Percentiles rank a stretch among this genome's conserved stretches.
phyloP scores from a whole-genome alignment of 2,113 vertebrate species.

The Hydrolagus affinis region DNA sequence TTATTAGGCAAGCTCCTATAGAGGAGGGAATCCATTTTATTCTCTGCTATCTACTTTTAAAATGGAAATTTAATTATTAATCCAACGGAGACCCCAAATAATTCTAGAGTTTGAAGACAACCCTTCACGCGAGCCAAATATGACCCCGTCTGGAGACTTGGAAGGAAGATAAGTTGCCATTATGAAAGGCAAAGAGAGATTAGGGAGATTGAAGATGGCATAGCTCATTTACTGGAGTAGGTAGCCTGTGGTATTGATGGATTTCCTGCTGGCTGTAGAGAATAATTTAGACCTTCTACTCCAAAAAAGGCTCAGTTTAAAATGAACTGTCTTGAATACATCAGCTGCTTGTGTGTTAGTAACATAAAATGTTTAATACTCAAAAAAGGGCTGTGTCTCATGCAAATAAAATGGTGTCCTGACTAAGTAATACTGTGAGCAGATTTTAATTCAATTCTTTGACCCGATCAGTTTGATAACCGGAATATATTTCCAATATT shows the following conservation, averaged over 20 bases:
- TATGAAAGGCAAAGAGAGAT: not conserved
- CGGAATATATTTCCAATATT: not conserved
- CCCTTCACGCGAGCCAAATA: not conserved
- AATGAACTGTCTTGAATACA: not conserved
- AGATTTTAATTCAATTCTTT: not conserved
- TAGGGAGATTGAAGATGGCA: not conserved
- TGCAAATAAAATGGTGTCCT: not conserved
- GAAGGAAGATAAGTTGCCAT: not conserved
- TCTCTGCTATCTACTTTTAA: too few relatives aligned
- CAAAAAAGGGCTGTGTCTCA: not conserved
- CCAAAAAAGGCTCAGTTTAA: not conserved
- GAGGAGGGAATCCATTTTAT: too few relatives aligned
- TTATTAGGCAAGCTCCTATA: too few relatives aligned
- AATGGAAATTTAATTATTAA: too few relatives aligned
- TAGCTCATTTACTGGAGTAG: not conserved
- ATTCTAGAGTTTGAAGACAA: too few relatives aligned
- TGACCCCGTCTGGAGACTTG: not conserved
- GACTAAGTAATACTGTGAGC: not conserved
- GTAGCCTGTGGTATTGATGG: not conserved
- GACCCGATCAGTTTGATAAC: not conserved
- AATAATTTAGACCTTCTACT: not conserved
- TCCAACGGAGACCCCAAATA: too few relatives aligned
- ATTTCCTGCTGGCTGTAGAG: not conserved
- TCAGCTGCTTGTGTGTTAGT: not conserved
- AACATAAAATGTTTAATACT: not conserved